Conservation (phyloP, 2,797 vertebrate species). For the Lepidocolaptes lacrymiger region DNA sequence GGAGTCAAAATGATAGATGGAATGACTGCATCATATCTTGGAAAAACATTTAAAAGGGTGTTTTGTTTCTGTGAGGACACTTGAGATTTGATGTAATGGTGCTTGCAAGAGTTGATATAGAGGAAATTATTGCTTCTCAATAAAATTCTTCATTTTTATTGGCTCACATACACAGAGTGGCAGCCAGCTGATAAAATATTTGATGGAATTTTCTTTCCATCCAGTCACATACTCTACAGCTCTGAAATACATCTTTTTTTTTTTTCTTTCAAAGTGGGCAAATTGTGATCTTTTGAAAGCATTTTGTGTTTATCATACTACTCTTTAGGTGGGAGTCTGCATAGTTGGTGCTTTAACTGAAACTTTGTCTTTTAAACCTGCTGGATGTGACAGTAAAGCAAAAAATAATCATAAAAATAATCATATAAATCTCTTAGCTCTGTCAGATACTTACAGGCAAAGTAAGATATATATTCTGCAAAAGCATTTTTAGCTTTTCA, state of each 20-base stretch:
- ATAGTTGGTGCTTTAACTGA: neutral
- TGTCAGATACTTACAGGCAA: neutral
- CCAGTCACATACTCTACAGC: neutral
- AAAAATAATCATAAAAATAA: neutral
- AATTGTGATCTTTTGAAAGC: neutral
- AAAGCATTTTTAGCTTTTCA: neutral
- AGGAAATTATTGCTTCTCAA: conserved; percentile 64
- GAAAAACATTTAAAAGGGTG: conserved; percentile 48
- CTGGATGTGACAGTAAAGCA: neutral
- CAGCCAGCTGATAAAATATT: conserved; percentile 68
- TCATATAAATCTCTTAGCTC: neutral
- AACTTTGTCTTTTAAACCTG: neutral
- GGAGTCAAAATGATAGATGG: conserved; percentile 34
- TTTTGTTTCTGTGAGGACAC: conserved; percentile 43
- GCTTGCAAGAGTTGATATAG: conserved; percentile 46
- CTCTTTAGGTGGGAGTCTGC: neutral
- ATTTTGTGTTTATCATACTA: neutral
- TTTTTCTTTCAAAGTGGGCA: neutral
- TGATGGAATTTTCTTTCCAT: conserved; percentile 32
- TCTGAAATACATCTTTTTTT: neutral
- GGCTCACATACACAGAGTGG: conserved; percentile 41
- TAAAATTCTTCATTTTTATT: conserved; percentile 70
- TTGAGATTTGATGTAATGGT: conserved; percentile 57
- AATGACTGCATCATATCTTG: conserved; percentile 50
- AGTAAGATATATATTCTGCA: neutral